These are phyloP conservation scores for Chascanopsetta lugubris DNA, from an alignment of 2,113 vertebrate species.

Conservation along the genomic window DNA sequence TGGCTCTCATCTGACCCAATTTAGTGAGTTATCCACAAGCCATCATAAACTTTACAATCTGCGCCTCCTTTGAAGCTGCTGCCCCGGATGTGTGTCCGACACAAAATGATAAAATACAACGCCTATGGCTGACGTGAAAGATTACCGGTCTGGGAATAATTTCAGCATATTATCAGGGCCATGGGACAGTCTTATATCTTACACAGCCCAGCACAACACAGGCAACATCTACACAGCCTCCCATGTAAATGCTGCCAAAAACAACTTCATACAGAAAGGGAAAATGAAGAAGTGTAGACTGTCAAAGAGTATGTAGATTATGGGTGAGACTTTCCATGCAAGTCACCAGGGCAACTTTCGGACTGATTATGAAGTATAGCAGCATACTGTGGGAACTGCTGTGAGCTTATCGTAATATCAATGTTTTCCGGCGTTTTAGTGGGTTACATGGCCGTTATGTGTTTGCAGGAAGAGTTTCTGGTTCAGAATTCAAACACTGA, in stretches of 20 bases:
- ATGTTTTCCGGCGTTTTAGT: too few relatives aligned
- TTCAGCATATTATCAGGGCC: constrained; percentile 15
- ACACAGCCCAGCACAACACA: constrained; percentile 16
- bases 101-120: too few relatives aligned
- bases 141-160: constrained; percentile 46
- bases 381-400: not conserved
- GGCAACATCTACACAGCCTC: not conserved
- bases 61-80: too few relatives aligned
- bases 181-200: too few relatives aligned
- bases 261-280: not conserved
- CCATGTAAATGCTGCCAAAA: not conserved
- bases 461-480: too few relatives aligned
- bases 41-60: not conserved
- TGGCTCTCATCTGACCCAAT: not conserved
- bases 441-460: not conserved
- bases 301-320: not conserved
- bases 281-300: not conserved
- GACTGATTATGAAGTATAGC: not conserved
- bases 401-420: not conserved
- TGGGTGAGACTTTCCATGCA: not conserved
- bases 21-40: too few relatives aligned
- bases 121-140: constrained; percentile 14
- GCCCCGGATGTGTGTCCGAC: too few relatives aligned
- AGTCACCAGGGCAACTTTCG: not conserved
- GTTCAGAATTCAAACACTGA: too few relatives aligned